Evolutionary conservation across 2,888 invertebrate species (phyloP), one percentile per base, ranked within the genome.

Genomic region (Emmelina monodactyla): DNA sequence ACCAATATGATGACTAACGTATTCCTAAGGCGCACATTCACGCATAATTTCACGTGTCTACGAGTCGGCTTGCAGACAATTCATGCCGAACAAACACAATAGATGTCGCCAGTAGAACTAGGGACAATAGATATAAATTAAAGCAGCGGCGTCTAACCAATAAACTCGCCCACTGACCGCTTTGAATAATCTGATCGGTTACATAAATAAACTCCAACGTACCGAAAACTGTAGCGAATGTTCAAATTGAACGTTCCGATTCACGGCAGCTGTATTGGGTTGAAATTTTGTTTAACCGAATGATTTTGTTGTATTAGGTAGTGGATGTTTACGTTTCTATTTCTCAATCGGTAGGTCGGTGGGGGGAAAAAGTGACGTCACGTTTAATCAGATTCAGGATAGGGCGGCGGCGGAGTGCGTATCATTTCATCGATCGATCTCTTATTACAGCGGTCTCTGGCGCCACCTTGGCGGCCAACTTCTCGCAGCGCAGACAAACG

Each of bases 401-500:
- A n/a, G n/a, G n/a, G n/a, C n/a, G n/a, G n/a, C n/a, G n/a, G n/a
- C n/a, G n/a, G n/a, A n/a, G n/a, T n/a, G n/a, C n/a, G n/a, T n/a
- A n/a, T n/a, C n/a, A n/a, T n/a, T n/a, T n/a, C n/a, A n/a, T n/a
- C n/a, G n/a, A n/a, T n/a, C n/a, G n/a, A n/a, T n/a, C n/a, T n/a
- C n/a, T n/a, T n/a, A n/a, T n/a, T n/a, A n/a, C 46, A 47, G 52
- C 41, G 41, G 43, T 42, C 44, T 47, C 49, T 52, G 59, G 60
- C 61, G 58, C 58, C 61, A 55, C 55, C 46, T 45, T 47, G 62
- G 45, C 64, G 62, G 53, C 53, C 53, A 63, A 62, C 63, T 68
- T 66, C 63, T 52, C 51, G 58, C 58, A 59, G 55, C 56, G 60
- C 58, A 66, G 68, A 67, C 66, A 60, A 62, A 61, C 60, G 61